Percentiles rank a stretch among this genome's conserved stretches.
Conservation (phyloP, 2,797 vertebrate genomes). For the Enteromius viviparus region DNA sequence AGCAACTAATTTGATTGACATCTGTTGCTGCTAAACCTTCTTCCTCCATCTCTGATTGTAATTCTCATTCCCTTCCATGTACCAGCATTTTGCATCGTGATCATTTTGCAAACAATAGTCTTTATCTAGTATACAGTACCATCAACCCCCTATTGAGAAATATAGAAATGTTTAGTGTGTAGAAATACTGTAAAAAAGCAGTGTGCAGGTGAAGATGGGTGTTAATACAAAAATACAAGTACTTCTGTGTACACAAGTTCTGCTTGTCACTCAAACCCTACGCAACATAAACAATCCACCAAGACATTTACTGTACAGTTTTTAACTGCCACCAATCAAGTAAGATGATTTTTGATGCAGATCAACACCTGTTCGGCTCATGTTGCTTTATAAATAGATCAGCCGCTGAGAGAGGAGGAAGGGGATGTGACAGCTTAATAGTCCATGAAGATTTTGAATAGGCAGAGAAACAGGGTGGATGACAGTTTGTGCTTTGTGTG, state of each 20-base stretch:
- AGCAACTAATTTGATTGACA: constrained; percentile 14
- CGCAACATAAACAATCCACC: constrained; percentile 33
- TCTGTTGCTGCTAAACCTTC: neutral
- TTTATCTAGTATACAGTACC: neutral
- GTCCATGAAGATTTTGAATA: constrained; percentile 78
- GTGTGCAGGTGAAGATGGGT: constrained; percentile 1
- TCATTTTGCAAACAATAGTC: neutral
- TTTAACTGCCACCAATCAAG: constrained; percentile 53
- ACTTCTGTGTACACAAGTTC: neutral
- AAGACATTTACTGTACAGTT: constrained; percentile 33
- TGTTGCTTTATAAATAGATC: constrained; percentile 77
- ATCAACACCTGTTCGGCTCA: constrained; percentile 78
- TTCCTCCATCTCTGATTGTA: constrained; percentile 19
- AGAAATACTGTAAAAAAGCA: neutral
- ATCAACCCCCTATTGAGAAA: neutral
- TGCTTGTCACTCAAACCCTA: constrained; percentile 39
- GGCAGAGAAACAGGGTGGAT: constrained; percentile 72
- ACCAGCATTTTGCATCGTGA: neutral
- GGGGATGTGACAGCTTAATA: constrained; percentile 78
- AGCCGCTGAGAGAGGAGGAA: constrained; percentile 61
- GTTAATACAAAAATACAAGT: neutral
- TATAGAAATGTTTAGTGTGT: neutral
- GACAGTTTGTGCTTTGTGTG: constrained; percentile 76
- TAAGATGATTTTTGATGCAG: constrained; percentile 63
- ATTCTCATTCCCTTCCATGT: neutral